Base-by-base conservation (phyloP, 2,113 vertebrate species). In the Megalops atlanticus region DNA sequence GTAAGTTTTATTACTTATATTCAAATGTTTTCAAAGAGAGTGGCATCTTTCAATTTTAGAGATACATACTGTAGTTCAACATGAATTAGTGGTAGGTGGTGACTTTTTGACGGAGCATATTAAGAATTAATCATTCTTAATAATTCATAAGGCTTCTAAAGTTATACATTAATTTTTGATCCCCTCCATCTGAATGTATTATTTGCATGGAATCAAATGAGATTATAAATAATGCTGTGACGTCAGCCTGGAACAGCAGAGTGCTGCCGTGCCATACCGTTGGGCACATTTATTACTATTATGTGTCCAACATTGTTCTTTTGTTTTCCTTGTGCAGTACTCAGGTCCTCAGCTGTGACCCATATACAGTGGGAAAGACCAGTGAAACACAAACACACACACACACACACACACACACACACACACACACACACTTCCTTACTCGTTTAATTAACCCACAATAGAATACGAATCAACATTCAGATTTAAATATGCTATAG, bases 71-170 rank as follows among this genome's bases (percentile, higher is more conserved):
- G 71, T 84, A 84, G 86, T 89, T 89, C 91, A 86, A 91, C 70
- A 84, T 91, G 86, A 91, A 93, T 92, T 89, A 91, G 90, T 88
- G 27, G 79, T 79, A 91, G 89, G 91, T 88, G 81, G 82, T 85
- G 92, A 93, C 92, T 93, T 93, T 92, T 92, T 92, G 92, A 94
- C 91, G 91, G 89, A 84, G 84, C 84, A 86, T 87, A 94, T 95
- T 91, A 94, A 93, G 89, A 93, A 93, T 93, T 93, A 93, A 95
- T 93, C 89, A 90, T 11, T 69, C 83, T 94, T 81, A 91, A 94
- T 95, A 91, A 94, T 94, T 92, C 64, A 95, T 91, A 16, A 43
- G 83, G 84, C 88, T 90, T 91, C 91, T 89, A 89, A 94, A 92
- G 90, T 91, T 89, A 81, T 88, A 81, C 92, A 93, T 94, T 91